phyloP scores from a whole-genome alignment of 2,113 vertebrate genomes.

The Tetraodon nigroviridis region DNA sequence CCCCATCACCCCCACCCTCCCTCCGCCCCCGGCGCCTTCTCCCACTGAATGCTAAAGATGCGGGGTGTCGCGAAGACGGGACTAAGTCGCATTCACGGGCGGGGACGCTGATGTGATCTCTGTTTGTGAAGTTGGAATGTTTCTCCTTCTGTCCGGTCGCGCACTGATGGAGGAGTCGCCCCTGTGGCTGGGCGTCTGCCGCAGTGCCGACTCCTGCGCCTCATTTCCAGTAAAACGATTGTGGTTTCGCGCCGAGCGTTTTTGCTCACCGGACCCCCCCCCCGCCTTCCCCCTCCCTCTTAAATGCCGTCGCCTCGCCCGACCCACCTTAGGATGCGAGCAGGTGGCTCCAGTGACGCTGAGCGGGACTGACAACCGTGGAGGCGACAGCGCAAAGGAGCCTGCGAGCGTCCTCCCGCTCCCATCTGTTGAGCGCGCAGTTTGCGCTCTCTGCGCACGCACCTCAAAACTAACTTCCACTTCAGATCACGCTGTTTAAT shows the following conservation, averaged over 20 bases:
- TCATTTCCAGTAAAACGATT: constrained; percentile 1
- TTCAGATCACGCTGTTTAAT: constrained; percentile 20
- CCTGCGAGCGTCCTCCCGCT: constrained; percentile 38
- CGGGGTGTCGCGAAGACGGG: constrained; percentile 48
- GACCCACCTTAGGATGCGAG: constrained; percentile 20
- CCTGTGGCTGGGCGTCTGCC: constrained; percentile 43
- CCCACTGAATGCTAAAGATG: constrained; percentile 61
- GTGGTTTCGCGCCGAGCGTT: too few species aligned
- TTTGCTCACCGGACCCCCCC: constrained; percentile 8
- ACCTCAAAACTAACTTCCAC: constrained; percentile 30
- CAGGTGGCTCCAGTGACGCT: constrained; percentile 66
- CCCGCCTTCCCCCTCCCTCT: not conserved
- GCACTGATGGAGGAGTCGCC: not conserved
- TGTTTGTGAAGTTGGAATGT: too few species aligned
- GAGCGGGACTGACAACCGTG: constrained; percentile 49
- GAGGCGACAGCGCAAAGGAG: constrained; percentile 44
- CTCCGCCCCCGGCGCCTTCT: constrained; percentile 25
- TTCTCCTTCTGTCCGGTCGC: too few species aligned
- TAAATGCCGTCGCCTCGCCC: not conserved
- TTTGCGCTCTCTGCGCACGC: constrained; percentile 30
- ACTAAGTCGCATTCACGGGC: constrained; percentile 7
- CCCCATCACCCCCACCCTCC: not conserved
- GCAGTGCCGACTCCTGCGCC: constrained; percentile 49
- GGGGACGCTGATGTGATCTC: too few species aligned
- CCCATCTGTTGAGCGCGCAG: constrained; percentile 74